Evolutionary conservation across 2,888 invertebrate species (phyloP).

Genomic region (Esperia sulphurella): DNA sequence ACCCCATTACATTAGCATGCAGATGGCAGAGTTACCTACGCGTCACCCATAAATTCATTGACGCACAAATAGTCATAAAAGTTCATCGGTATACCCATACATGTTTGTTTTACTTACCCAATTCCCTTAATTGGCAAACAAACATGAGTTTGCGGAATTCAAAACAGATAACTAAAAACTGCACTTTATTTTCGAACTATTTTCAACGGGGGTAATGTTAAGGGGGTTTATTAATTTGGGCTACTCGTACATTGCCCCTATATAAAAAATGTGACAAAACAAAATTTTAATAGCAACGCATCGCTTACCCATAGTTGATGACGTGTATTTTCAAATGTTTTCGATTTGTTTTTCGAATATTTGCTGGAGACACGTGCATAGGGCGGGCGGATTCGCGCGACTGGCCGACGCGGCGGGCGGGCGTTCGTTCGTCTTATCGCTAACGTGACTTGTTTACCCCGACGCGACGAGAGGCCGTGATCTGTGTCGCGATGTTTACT

Average conservation of each 20-base stretch:
- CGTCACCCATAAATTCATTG: conserved; percentile 28
- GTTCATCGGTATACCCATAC: neutral
- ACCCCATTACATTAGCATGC: conserved; percentile 44
- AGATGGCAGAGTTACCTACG: conserved; percentile 28
- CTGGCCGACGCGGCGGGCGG: conserved; percentile 47
- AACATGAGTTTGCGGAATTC: neutral
- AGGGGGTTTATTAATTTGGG: neutral
- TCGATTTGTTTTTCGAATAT: conserved; percentile 10
- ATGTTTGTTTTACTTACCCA: conserved; percentile 15
- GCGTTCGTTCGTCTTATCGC: conserved; percentile 54
- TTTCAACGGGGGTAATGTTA: neutral
- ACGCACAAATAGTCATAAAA: conserved; percentile 22
- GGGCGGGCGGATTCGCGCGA: conserved; percentile 69
- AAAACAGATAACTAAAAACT: neutral
- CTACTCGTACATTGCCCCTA: neutral
- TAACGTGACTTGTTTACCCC: conserved; percentile 61
- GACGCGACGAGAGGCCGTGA: conserved; percentile 43
- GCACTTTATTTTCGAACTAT: neutral
- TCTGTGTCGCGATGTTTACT: conserved; percentile 53
- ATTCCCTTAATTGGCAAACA: neutral
- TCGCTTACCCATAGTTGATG: conserved; percentile 35
- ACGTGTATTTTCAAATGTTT: conserved; percentile 1
- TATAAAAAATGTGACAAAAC: no score
- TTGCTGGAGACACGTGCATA: conserved; percentile 41
- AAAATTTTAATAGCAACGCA: neutral